Base-by-base conservation (phyloP, 2,113 vertebrate species). In the Peromyscus polionotus region DNA sequence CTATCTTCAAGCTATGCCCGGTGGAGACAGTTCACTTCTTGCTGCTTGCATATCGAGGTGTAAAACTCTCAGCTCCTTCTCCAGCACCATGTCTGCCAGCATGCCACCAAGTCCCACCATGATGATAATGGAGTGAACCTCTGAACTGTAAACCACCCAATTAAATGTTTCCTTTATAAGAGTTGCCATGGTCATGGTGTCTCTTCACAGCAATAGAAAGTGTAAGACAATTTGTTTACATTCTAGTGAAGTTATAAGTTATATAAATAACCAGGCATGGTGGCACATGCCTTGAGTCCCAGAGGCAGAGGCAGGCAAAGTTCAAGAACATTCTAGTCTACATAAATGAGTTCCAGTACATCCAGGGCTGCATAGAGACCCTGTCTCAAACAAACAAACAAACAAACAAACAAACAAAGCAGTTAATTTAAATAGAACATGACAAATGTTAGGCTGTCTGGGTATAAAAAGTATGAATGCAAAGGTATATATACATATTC, bases 381-480 rank as follows among this genome's bases (percentile, higher is more conserved):
- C 54, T 81, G 33, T 59, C 4, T 3, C 54, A 81, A n/a, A 81
- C 51, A 80, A 11, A 79, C 42, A 77, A 7, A 13, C n/a, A 54
- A 54, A 54, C 13, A 14, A 12, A 13, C n/a, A 54, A 54, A 54
- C 13, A 14, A 88, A 57, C n/a, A 90, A 54, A 68, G 39, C 20
- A 88, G 19, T 88, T 81, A 17, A 81, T 88, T 96, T 92, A 59
- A 90, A 80, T 51, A 90, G 84, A 75, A 75, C 83, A 11, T 90
- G 45, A 65, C 22, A 92, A 93, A 76, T 91, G 33, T 75, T 91
- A 73, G 68, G 73, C 77, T 42, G 90, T 19, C 36, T 10, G 10
- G 26, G 63, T 84, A 91, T 45, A 28, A 12, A 94, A 14, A 57
- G 20, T 85, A n/a, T 54, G 22, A 88, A 20, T 20, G 45, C 67